Base-by-base conservation (phyloP, 2,888 invertebrate species). In the Schrankia costaestrigalis region DNA sequence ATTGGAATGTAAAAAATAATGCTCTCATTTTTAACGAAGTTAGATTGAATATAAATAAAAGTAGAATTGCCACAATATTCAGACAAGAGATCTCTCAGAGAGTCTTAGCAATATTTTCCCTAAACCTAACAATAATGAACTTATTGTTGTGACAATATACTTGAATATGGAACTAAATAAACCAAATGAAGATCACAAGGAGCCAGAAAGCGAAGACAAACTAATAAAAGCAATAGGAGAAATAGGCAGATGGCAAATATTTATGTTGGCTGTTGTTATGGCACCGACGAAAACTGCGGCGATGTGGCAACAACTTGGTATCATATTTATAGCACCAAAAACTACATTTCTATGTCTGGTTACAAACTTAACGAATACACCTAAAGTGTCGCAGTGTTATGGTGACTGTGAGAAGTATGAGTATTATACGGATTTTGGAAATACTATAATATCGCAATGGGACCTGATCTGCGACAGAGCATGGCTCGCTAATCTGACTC, bases 401-500 rank as follows among this genome's bases (percentile, higher is more conserved):
- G 45, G 54, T 2, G 83, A 89, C 1, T 93, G 92, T 56, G 56
- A 78, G 0, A 62, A 71, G 37, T 82, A 90, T 51, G 75, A 85
- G 8, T 93, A 90, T 56, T 89, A 91, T 50, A 89, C 85, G 27
- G 70, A 90, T n/a, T 93, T 94, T 57, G 71, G 89, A 2, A 90
- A 91, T 52, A 93, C 93, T 0, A 92, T 94, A 8, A 85, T 90
- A 26, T 91, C 91, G 0, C 90, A 94, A 85, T 94, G 93, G 91
- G 88, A 90, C 56, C 75, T 95, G 40, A 90, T 93, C 0, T 94
- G 93, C 63, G 84, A 88, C 1, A 84, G 84, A 21, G 76, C 80
- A 1, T 90, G 91, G 71, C 71, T 93, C 53, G 89, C 90, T 0
- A 91, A 91, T 56, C 73, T 93, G 10, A 90, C 91, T 0, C 94